Base-by-base conservation (phyloP, 2,888 invertebrate genomes). In the Hirtodrosophila cameraria region DNA sequence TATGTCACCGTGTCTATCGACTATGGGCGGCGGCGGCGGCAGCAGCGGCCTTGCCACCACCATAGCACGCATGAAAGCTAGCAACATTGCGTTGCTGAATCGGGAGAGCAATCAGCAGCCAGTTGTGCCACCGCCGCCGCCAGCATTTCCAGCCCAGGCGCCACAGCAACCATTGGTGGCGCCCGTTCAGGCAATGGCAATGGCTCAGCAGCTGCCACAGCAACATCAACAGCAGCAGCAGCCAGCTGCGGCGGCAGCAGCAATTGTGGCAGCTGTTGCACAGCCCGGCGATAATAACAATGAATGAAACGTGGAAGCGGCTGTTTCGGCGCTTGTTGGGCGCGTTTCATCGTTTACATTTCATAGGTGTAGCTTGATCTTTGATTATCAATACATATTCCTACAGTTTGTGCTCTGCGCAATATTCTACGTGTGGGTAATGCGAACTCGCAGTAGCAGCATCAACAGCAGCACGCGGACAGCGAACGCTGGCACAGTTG, bases 1-100 rank as follows among this genome's bases (percentile, higher is more conserved):
- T 89, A 93, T 94, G 81, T 95, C 94, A 79, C 95, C 94, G 25
- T 94, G 94, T 85, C 93, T 94, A 28, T 92, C 93, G 25, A 88
- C 92, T 59, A 88, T 92, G 64, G 89, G 87, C 59, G 66, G 68
- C 66, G 80, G 86, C 66, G 18, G 75, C 64, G 76, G 64, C 63
- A 92, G 91, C 59, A 91, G 92, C 36, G 80, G 86, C 66, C 23
- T 79, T 64, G 76, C 66, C 63, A 92, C 91, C 59, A 91, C 92
- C 36, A 90, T 92, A 66, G 91, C 92, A 0, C 90, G 92, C 28
- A 89, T 93, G 79, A 93, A 92, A 86, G 92, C 93, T 4, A 93
- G 93, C 83, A 94, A 94, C 76, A 92, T 94, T 49, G 92, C 94
- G 20, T 92, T 94, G 87, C 89, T 94, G 5, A 94, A 94, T 89